A percentile compares a stretch with the other conserved stretches of the same genome.
Evolutionary conservation across 2,888 invertebrate genomes (phyloP).

Genomic region (Sarcophaga subvicina): DNA sequence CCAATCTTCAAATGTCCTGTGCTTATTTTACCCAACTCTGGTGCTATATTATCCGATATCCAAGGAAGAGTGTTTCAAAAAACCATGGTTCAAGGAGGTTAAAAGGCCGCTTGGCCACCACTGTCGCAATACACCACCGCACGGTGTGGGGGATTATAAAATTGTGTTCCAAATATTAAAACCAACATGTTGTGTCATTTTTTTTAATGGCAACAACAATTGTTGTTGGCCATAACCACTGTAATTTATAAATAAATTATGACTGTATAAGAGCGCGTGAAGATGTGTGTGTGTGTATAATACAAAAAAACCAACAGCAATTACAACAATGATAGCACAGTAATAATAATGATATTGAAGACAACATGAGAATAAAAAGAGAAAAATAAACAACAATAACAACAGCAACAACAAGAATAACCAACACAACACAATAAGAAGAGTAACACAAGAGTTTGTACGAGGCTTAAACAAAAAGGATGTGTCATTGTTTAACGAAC

Average conservation of each 20-base stretch:
- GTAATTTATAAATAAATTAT: not conserved
- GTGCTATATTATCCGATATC: too few relatives aligned
- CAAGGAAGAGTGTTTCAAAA: too few relatives aligned
- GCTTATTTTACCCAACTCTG: too few relatives aligned
- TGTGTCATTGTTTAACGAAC: slow-evolving; percentile 65
- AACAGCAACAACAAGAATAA: slow-evolving; percentile 3
- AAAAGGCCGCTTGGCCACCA: too few relatives aligned
- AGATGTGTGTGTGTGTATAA: not conserved
- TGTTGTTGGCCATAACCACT: not conserved
- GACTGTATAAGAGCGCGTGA: not conserved
- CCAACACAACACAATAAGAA: slow-evolving; percentile 36
- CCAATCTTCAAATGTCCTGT: too few relatives aligned
- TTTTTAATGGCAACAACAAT: not conserved
- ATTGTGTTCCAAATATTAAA: too few relatives aligned
- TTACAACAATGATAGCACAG: slow-evolving; percentile 17
- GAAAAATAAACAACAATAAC: not conserved
- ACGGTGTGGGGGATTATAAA: too few relatives aligned
- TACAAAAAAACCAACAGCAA: not conserved
- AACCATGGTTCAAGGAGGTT: too few relatives aligned
- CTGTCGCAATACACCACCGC: too few relatives aligned
- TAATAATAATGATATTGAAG: slow-evolving; percentile 54
- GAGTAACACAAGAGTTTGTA: slow-evolving; percentile 55
- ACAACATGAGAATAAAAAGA: slow-evolving; percentile 27
- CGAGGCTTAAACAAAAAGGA: slow-evolving; percentile 65
- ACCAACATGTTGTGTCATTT: not conserved